phyloP scores from a whole-genome alignment of 2,797 vertebrate species.

The Australoheros facetus region DNA sequence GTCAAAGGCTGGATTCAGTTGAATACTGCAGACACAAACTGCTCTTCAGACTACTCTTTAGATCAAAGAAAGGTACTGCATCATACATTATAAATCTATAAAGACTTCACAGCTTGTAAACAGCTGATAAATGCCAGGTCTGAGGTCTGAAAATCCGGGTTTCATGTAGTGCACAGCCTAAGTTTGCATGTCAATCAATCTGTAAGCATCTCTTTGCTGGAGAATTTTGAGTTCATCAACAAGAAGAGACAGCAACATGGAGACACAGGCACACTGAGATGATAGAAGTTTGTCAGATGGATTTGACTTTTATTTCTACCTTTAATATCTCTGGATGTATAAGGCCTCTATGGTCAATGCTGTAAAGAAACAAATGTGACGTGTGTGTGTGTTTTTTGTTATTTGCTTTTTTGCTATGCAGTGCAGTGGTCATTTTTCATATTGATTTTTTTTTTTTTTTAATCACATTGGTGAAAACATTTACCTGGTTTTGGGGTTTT shows the following conservation, averaged over 20 bases:
- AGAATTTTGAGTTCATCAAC: neutral
- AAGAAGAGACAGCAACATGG: neutral
- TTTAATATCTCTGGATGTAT: neutral
- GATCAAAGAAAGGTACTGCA: neutral
- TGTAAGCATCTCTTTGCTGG: neutral
- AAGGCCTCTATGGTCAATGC: neutral
- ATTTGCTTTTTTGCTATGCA: neutral
- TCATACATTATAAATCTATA: neutral
- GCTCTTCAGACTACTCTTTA: neutral
- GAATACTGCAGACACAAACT: neutral
- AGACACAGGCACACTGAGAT: neutral
- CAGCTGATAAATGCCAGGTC: neutral
- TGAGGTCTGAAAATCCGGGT: neutral
- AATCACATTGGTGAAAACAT: neutral
- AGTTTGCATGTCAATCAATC: neutral
- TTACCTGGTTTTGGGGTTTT: fast-evolving
- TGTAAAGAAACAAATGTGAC: neutral
- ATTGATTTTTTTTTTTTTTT: neutral
- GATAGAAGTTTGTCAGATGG: neutral
- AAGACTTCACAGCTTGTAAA: neutral
- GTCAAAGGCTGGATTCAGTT: neutral
- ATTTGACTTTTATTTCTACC: neutral
- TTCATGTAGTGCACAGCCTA: neutral
- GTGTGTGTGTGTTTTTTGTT: no score
- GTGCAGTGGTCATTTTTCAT: neutral